phyloP scores from a whole-genome alignment of 1,140 invertebrate species.

The Drosophila pruinosa region DNA sequence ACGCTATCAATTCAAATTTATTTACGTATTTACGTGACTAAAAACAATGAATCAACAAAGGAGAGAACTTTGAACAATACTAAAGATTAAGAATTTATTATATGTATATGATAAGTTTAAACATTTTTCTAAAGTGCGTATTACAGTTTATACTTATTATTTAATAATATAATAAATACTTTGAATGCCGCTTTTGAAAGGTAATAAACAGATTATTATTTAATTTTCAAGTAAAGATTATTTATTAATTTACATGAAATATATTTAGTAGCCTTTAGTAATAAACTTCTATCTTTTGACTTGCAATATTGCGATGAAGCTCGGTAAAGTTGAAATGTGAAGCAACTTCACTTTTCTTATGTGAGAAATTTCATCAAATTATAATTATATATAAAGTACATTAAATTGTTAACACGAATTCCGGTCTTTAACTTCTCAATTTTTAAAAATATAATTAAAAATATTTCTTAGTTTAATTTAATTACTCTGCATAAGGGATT shows the following conservation, averaged over 20 bases:
- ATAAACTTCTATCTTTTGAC: neutral
- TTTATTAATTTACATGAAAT: neutral
- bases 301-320: neutral
- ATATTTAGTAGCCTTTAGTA: neutral
- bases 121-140: no score
- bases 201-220: no score
- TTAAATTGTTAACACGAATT: neutral
- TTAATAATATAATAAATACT: no score
- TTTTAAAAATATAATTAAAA: slow-evolving; percentile 13
- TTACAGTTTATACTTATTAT: no score
- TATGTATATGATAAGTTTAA: no score
- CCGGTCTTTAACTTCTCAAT: neutral
- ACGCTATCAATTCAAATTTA: neutral
- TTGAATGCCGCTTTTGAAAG: no score
- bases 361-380: neutral
- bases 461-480: slow-evolving; percentile 1
- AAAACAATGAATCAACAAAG: neutral
- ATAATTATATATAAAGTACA: neutral
- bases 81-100: no score
- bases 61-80: neutral
- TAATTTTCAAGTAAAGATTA: no score
- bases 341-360: neutral
- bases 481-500: slow-evolving; percentile 11
- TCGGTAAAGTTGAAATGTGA: neutral
- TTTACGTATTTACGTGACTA: neutral